These are phyloP conservation scores for Epirrhoe alternata DNA, from an alignment of 2,888 invertebrate species.

Conservation along the genomic window DNA sequence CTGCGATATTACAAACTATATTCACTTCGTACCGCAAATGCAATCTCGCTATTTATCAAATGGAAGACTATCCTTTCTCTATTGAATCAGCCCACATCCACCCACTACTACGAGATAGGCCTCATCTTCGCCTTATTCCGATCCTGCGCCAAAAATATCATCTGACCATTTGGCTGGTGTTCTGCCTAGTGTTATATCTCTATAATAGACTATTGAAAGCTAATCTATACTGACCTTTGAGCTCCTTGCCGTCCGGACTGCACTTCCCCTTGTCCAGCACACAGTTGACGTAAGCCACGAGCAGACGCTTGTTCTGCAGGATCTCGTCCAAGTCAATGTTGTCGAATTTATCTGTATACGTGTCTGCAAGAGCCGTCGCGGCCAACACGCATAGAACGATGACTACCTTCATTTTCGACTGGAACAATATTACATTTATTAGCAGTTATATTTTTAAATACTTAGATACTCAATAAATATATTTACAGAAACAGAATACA, in stretches of 20 bases:
- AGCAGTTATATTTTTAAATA: background rate
- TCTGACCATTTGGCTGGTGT: too few species aligned
- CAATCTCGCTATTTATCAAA: too few species aligned
- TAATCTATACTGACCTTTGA: constrained; percentile 85
- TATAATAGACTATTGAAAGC: background rate
- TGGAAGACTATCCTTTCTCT: too few species aligned
- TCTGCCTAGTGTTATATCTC: too few species aligned
- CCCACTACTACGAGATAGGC: too few species aligned
- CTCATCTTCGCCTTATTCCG: background rate
- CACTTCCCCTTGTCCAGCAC: constrained; percentile 87
- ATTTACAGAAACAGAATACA: too few species aligned
- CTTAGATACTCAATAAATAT: too few species aligned
- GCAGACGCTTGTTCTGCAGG: constrained; percentile 86
- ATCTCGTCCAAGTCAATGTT: constrained; percentile 88
- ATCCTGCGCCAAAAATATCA: background rate
- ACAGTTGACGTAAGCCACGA: constrained; percentile 88
- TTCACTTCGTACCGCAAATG: too few species aligned
- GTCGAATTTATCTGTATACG: constrained; percentile 88
- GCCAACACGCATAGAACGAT: constrained; percentile 54
- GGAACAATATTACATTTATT: constrained; percentile 34
- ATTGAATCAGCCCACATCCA: too few species aligned
- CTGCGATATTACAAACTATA: too few species aligned
- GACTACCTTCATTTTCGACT: constrained; percentile 56
- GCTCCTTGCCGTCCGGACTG: constrained; percentile 88
- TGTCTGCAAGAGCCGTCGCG: constrained; percentile 54